Base-by-base conservation (phyloP, 2,888 invertebrate genomes). In the Troides helena region DNA sequence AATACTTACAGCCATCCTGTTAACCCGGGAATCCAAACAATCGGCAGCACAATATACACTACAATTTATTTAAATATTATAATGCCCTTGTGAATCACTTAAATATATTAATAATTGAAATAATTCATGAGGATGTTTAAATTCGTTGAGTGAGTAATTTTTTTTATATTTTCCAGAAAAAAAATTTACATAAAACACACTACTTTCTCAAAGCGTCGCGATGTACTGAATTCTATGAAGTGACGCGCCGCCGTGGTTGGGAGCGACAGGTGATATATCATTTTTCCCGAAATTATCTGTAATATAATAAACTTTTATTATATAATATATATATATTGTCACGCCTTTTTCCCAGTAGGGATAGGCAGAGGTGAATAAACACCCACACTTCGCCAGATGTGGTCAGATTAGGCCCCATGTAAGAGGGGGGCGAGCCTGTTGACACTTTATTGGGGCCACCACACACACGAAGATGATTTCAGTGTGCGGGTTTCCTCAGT, bases 191-290 rank as follows among this genome's bases (percentile, higher is more conserved):
- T 5, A 14, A 62, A 50, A 10, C 43, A 63, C 21, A 36, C 18
- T 17, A 50, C 50, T 17, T 2, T 6, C 57, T 57, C 63, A 30
- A 63, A 14, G 46, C 68, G 59, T 50, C 39, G 56, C 56, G 56
- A 21, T 57, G 56, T 70, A 67, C 64, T 63, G 67, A 70, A 63
- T 67, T 64, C 64, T 56, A 70, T 67, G 64, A 64, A 67, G 60
- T 70, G 70, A 70, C 70, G 70, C 70, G 70, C 67, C 67, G 23
- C 59, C 6, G 17, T 12, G 30, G 57, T 36, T 36, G 39, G 21
- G 57, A 57, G 5, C 64, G 43, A 67, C 56, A 60, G 0, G 2
- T 5, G 6, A 6, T 43, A 25, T 39, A 23, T 25, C 23, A 62
- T 62, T 10, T 43, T 62, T 21, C 56, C 67, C 67, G 0, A 66